These are phyloP conservation scores for Norana najaformis DNA, from an alignment of 2,888 invertebrate species.

Conservation along the genomic window DNA sequence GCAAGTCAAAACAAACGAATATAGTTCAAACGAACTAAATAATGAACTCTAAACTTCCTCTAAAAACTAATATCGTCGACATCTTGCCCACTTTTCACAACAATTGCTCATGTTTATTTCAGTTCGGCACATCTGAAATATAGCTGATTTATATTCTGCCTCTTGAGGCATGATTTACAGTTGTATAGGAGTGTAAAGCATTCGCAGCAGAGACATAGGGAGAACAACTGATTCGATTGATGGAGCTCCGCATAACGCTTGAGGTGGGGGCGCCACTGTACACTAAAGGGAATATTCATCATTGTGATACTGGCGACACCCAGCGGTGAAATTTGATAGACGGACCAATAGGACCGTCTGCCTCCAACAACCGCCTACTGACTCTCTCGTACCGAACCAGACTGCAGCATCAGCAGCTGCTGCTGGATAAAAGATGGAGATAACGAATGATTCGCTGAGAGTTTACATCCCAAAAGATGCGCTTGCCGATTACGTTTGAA, in stretches of 20 bases:
- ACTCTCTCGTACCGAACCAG: background rate
- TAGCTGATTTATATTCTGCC: background rate
- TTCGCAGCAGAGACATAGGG: background rate
- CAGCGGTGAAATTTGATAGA: conserved; percentile 13
- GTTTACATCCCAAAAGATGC: no score
- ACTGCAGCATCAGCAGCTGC: background rate
- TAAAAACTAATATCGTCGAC: no score
- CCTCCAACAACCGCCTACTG: background rate
- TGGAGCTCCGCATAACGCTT: background rate
- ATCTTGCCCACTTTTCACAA: no score
- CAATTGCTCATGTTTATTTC: no score
- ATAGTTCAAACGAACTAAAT: no score
- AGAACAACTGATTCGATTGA: background rate
- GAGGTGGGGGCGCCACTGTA: background rate
- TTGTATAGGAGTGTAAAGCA: background rate
- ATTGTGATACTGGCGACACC: background rate
- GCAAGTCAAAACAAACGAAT: no score
- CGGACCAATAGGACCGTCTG: background rate
- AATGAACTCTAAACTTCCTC: no score
- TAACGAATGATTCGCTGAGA: background rate
- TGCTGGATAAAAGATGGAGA: conserved; percentile 2
- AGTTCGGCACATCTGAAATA: background rate
- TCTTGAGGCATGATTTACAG: background rate
- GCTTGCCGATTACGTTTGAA: conserved; percentile 29
- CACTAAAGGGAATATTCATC: conserved; percentile 13